A percentile compares a stretch with the other conserved stretches of the same genome.
phyloP scores from a whole-genome alignment of 2,113 vertebrate species.

The Calyptommatus sinebrachiatus region DNA sequence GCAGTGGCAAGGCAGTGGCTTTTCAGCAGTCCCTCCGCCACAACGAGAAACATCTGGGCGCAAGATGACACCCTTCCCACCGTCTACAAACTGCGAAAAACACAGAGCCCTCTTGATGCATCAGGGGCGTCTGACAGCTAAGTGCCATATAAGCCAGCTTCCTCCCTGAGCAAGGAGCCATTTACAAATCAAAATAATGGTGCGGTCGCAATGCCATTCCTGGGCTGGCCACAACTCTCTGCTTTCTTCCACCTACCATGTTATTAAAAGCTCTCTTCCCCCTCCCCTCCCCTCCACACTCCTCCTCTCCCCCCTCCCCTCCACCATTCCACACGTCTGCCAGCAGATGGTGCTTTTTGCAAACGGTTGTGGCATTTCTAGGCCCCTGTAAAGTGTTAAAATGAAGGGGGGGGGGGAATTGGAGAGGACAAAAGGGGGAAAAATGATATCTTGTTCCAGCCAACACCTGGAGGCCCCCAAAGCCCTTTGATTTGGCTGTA shows the following conservation, averaged over 20 bases:
- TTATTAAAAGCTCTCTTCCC: constrained; percentile 49
- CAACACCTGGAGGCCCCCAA: neutral
- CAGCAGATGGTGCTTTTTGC: constrained; percentile 55
- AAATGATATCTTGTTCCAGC: constrained; percentile 17
- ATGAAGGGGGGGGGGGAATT: neutral
- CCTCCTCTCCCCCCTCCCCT: neutral
- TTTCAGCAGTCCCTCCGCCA: constrained; percentile 48
- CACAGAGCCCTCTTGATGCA: constrained; percentile 31
- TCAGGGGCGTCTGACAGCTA: constrained; percentile 57
- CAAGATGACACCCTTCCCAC: constrained; percentile 57
- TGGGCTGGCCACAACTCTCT: constrained; percentile 43
- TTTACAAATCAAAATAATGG: constrained; percentile 73
- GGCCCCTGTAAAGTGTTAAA: neutral
- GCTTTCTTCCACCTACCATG: constrained; percentile 38
- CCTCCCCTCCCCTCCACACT: neutral
- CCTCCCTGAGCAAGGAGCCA: constrained; percentile 61
- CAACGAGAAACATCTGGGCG: constrained; percentile 47
- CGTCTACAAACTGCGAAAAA: constrained; percentile 52
- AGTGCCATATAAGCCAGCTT: constrained; percentile 62
- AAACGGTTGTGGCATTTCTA: constrained; percentile 9
- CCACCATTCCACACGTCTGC: accelerated
- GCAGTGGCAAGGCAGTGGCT: constrained; percentile 35
- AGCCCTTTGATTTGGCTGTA: accelerated
- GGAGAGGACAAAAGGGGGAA: neutral
- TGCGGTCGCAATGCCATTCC: constrained; percentile 59